phyloP scores from a whole-genome alignment of 2,888 invertebrate species.

The Apocheima hispidaria region DNA sequence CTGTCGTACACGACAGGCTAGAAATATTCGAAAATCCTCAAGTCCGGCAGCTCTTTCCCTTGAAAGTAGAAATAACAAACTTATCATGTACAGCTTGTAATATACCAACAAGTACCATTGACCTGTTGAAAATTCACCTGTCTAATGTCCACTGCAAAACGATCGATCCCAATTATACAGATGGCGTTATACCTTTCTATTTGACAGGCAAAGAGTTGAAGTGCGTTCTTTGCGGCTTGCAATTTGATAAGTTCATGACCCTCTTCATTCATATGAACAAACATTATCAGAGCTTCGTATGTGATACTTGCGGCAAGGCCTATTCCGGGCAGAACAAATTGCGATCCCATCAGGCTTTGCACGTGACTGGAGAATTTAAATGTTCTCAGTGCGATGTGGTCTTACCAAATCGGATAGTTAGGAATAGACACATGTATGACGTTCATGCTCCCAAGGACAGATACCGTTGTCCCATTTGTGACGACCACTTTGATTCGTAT shows the following conservation, averaged over 20 bases:
- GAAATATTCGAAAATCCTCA: slow-evolving; percentile 57
- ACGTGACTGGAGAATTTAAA: slow-evolving; percentile 67
- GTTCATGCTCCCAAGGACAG: slow-evolving; percentile 63
- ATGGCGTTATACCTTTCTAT: slow-evolving; percentile 68
- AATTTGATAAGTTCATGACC: slow-evolving; percentile 61
- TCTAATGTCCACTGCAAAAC: slow-evolving; percentile 51
- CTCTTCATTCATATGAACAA: slow-evolving; percentile 74
- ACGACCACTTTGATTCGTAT: slow-evolving; percentile 60
- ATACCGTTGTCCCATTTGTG: slow-evolving; percentile 68
- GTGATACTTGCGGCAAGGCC: slow-evolving; percentile 77
- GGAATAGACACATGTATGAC: slow-evolving; percentile 55
- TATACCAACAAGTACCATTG: slow-evolving; percentile 45
- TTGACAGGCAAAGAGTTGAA: slow-evolving; percentile 59
- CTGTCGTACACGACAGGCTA: slow-evolving; percentile 57
- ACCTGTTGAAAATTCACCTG: slow-evolving; percentile 62
- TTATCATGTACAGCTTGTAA: slow-evolving; percentile 61
- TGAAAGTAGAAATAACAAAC: slow-evolving; percentile 68
- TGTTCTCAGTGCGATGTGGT: slow-evolving; percentile 74
- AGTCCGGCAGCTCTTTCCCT: slow-evolving; percentile 62
- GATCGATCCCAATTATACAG: slow-evolving; percentile 52
- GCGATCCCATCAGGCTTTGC: slow-evolving; percentile 68
- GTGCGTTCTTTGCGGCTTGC: slow-evolving; percentile 60
- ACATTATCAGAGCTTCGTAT: slow-evolving; percentile 75
- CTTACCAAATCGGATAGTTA: slow-evolving; percentile 61
- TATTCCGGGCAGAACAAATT: slow-evolving; percentile 74